Conservation (phyloP, 1,140 invertebrate genomes). For the Drosophila kurseongensis region DNA sequence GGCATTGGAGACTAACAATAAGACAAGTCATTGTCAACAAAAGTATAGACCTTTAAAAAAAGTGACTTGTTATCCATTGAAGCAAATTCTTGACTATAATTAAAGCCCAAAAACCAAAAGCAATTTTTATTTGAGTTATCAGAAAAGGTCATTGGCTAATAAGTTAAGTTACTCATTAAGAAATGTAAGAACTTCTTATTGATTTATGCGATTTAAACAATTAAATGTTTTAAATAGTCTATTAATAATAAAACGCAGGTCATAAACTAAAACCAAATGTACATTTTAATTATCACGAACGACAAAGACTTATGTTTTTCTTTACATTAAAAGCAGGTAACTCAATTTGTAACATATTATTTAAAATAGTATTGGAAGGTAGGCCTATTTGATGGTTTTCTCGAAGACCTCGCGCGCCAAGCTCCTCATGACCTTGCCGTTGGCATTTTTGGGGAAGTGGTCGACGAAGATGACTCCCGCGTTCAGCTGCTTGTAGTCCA, state of each 20-base stretch:
- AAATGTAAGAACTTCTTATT: too few species aligned
- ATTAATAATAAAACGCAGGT: too few species aligned
- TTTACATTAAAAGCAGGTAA: slow-evolving; percentile 8
- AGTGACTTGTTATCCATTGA: too few species aligned
- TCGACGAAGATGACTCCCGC: slow-evolving; percentile 85
- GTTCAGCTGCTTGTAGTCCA: slow-evolving; percentile 78
- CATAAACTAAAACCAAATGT: slow-evolving; percentile 1
- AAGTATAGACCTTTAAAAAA: too few species aligned
- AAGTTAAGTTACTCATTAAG: too few species aligned
- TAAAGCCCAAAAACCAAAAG: too few species aligned
- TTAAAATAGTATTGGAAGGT: not conserved
- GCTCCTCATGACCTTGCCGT: slow-evolving; percentile 85
- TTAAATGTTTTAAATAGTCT: too few species aligned
- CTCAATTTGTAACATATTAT: not conserved
- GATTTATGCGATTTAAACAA: too few species aligned
- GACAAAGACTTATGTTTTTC: slow-evolving; percentile 3
- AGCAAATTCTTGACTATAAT: too few species aligned
- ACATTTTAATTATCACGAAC: not conserved
- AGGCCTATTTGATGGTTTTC: slow-evolving; percentile 18
- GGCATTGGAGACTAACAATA: not conserved
- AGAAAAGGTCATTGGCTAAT: too few species aligned
- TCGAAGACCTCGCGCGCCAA: slow-evolving; percentile 53
- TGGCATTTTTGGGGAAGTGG: slow-evolving; percentile 85
- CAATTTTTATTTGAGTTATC: too few species aligned
- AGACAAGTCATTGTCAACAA: too few species aligned